Evolutionary conservation across 2,888 invertebrate genomes (phyloP), one percentile per base, ranked within the genome.

Genomic region (Meteorus colon): DNA sequence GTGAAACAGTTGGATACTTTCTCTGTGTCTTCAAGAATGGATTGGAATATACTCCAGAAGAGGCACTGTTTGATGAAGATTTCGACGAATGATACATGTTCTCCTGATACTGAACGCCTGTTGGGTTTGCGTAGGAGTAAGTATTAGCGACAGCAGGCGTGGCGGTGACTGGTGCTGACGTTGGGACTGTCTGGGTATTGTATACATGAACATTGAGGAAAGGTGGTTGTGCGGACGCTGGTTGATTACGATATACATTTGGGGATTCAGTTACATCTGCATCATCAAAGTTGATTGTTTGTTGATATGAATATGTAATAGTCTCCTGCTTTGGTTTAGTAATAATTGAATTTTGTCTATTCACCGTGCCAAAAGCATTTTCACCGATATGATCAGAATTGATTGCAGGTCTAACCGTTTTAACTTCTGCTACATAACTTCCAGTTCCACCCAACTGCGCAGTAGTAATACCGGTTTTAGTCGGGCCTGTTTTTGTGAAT

Each of bases 401-500:
- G 0, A 82, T 80, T 41, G 80, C 79, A 0, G 86, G 84, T 62
- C 82, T 81, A 0, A 81, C 78, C 16, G 65, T 75, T 12, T 82
- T 80, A 10, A 83, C 82, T 8, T 85, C 84, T n/a, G 86, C 80
- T 0, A 87, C 84, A 37, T 89, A 89, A 69, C 83, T 86, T 0
- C 86, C 89, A 68, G 86, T 87, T 8, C 88, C 89, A 6, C 89
- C 88, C 4, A 88, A 76, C 68, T 86, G 81, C 41, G 88, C 88
- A 8, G 86, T 87, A 2, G 86, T 86, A 66, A 86, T 86, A 4
- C 89, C 88, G 2, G 89, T 89, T 62, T 83, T 87, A 0, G 89
- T 89, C 10, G 84, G 83, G 24, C 88, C 89, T 3, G 86, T 87
- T 81, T 89, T 89, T 0, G 88, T 88, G 62, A 89, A 89, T 37